Evolutionary conservation across 2,113 vertebrate species (phyloP), one percentile per base, ranked within the genome.

Genomic region (Gymnorhina tibicen): DNA sequence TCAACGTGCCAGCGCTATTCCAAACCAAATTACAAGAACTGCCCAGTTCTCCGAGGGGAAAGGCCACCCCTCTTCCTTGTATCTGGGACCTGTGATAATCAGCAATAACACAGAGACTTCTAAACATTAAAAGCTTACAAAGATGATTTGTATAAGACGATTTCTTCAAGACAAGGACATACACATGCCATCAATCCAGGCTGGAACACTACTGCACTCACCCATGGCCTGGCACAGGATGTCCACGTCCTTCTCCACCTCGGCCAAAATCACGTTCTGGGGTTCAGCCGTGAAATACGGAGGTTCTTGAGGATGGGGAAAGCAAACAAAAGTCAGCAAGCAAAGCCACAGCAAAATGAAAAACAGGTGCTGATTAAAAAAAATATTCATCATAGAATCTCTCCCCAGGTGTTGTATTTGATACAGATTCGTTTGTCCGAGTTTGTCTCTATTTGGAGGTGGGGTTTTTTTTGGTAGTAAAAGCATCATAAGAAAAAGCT

Each of bases 151-250:
- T 11, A 2, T 2, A 6, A 30, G 16, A 6, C 5, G 16, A 28
- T 27, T 62, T 42, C 22, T 35, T 37, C 55, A 9, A 14, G 1
- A 16, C 20, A 49, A 49, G 60, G 42, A 15, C 0, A 10, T 2
- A 7, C 2, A 18, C 4, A 5, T 1, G 5, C 10, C 11, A 4
- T 26, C 49, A 21, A 1, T 10, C 15, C 32, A 5, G 4, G 26
- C 1, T 6, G 1, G 8, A 37, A 49, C 7, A 16, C 2, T 0
- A 11, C 6, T 50, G 56, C 30, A 59, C 97, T 98, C 96, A 99
- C 99, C 99, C 98, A 98, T 98, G 11, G 98, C 99, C 82, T 97
- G 97, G 95, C 99, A 99, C 11, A 95, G 95, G 73, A 99, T 98
- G 56, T 99, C 98, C 85, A 99, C 98, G 0, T 97, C 99, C 85